Conservation (phyloP, 2,888 invertebrate genomes). For the Oxycera nigricornis region DNA sequence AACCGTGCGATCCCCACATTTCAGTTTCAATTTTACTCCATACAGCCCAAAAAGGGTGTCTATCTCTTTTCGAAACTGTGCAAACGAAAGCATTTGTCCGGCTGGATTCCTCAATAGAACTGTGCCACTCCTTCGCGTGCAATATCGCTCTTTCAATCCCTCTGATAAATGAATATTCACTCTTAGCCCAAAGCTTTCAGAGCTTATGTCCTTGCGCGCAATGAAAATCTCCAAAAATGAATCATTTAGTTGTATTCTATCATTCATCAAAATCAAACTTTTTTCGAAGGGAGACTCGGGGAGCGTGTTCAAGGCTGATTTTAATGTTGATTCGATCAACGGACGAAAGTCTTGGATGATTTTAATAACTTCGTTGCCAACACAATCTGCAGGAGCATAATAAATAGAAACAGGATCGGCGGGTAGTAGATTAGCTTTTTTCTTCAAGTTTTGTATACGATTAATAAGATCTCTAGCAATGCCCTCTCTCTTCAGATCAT, state of each 20-base stretch:
- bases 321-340: slow-evolving; percentile 83
- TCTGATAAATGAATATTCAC: neutral
- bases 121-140: slow-evolving; percentile 64
- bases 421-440: slow-evolving; percentile 91
- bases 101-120: slow-evolving; percentile 74
- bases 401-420: slow-evolving; percentile 70
- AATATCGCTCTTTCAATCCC: slow-evolving; percentile 45
- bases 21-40: slow-evolving; percentile 65
- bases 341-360: slow-evolving; percentile 75
- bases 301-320: slow-evolving; percentile 64
- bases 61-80: slow-evolving; percentile 68
- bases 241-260: slow-evolving; percentile 59
- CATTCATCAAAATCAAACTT: slow-evolving; percentile 51
- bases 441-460: slow-evolving; percentile 93
- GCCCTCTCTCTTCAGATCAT: slow-evolving; percentile 92
- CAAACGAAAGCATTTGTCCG: slow-evolving; percentile 64
- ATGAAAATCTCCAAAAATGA: neutral
- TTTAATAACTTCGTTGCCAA: neutral
- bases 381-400: too few species aligned
- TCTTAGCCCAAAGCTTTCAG: slow-evolving; percentile 66
- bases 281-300: neutral
- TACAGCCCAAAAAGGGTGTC: slow-evolving; percentile 73
- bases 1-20: slow-evolving; percentile 62
- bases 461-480: slow-evolving; percentile 95
- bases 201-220: slow-evolving; percentile 64